Evolutionary conservation across 1,140 invertebrate species (phyloP).

Genomic region (Ostrea edulis): DNA sequence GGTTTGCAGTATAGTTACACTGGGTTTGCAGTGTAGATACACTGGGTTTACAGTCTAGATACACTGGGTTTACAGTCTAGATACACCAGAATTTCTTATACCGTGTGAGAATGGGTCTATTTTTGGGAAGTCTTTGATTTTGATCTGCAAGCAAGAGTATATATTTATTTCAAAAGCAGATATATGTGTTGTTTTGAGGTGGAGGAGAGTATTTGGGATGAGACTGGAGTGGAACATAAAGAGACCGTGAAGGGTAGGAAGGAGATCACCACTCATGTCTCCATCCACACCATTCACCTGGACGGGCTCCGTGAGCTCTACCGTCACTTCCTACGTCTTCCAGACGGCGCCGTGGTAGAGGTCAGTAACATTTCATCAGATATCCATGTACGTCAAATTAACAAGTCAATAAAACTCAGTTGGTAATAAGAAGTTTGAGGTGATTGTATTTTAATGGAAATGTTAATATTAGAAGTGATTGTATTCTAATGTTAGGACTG

Average conservation of each 20-base stretch:
- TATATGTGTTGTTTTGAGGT: constrained; percentile 57
- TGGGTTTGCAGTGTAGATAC: too few species aligned
- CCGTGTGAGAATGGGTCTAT: too few species aligned
- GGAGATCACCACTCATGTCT: constrained; percentile 77
- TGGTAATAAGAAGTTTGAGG: too few species aligned
- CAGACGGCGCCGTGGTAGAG: constrained; percentile 77
- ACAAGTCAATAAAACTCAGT: too few species aligned
- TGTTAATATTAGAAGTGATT: too few species aligned
- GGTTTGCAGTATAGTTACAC: too few species aligned
- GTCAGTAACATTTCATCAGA: constrained; percentile 52
- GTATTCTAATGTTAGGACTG: too few species aligned
- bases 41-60: too few species aligned
- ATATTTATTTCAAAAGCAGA: not conserved
- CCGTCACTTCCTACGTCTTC: constrained; percentile 75
- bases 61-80: too few species aligned
- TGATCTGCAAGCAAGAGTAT: not conserved
- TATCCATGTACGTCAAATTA: too few species aligned
- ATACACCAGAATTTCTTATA: too few species aligned
- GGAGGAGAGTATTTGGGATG: constrained; percentile 74
- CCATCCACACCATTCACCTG: constrained; percentile 76
- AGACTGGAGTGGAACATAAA: constrained; percentile 62
- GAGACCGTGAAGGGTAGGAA: constrained; percentile 60
- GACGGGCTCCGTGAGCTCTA: constrained; percentile 76
- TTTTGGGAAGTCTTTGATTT: not conserved
- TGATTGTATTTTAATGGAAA: too few species aligned